These are phyloP conservation scores for Lota lota DNA, from an alignment of 2,113 vertebrate species.

Conservation along the genomic window DNA sequence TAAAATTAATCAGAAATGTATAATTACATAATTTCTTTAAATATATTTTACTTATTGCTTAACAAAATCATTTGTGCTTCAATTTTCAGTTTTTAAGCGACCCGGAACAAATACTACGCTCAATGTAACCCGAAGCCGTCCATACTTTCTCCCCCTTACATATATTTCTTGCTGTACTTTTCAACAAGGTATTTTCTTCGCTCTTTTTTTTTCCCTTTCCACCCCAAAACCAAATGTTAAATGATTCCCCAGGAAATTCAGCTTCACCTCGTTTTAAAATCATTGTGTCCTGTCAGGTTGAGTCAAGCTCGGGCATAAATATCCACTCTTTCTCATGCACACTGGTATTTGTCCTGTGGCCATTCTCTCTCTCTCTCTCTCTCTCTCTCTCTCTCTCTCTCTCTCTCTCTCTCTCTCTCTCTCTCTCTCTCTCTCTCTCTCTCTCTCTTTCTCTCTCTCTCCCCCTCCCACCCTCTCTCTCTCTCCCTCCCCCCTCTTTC, in stretches of 20 bases:
- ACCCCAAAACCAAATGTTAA: conserved; percentile 2
- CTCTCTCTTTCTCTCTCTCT: no score
- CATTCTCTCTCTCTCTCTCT: conserved; percentile 21
- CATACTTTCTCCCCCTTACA: not conserved
- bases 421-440: conserved; percentile 12
- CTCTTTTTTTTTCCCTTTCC: not conserved
- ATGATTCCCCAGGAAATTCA: conserved; percentile 21
- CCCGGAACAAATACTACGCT: not conserved
- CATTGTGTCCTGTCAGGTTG: conserved; percentile 9
- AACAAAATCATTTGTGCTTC: no score
- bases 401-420: conserved; percentile 15
- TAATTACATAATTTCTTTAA: no score
- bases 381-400: conserved; percentile 21
- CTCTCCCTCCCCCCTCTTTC: no score
- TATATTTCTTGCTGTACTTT: conserved; percentile 21
- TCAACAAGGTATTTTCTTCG: not conserved
- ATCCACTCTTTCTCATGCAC: conserved; percentile 29
- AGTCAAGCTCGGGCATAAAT: conserved; percentile 38
- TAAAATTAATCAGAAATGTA: no score
- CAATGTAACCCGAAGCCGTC: not conserved
- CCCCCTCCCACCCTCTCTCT: no score
- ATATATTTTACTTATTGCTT: no score
- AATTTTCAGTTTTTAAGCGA: not conserved
- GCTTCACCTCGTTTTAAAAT: conserved; percentile 6
- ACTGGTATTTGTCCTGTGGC: conserved; percentile 41